Percentiles rank a stretch among this genome's conserved stretches.
Evolutionary conservation across 1,140 invertebrate genomes (phyloP).

Genomic region (Drosophila mojavensis): DNA sequence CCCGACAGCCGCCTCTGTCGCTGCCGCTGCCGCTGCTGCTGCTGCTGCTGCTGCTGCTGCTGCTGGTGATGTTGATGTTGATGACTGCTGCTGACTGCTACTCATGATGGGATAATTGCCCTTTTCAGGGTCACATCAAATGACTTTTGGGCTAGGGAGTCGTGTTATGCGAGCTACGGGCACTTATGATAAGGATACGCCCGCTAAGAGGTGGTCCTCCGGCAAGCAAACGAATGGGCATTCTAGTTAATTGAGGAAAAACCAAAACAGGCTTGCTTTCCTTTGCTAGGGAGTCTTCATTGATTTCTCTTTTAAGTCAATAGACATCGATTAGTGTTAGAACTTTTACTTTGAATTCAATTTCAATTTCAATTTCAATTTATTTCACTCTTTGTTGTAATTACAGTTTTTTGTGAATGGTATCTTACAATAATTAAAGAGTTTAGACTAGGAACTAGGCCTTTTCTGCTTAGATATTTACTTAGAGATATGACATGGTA

Average conservation of each 20-base stretch:
- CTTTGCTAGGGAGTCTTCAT: neutral
- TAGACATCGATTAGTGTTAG: too few species aligned
- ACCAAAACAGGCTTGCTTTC: neutral
- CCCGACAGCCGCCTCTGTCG: slow-evolving; percentile 9
- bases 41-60: slow-evolving; percentile 26
- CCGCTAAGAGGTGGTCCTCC: slow-evolving; percentile 47
- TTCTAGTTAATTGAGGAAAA: neutral
- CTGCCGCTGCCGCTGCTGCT: slow-evolving; percentile 19
- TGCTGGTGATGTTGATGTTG: slow-evolving; percentile 34
- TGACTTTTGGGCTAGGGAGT: slow-evolving; percentile 50
- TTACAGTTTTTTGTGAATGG: too few species aligned
- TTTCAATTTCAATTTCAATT: too few species aligned
- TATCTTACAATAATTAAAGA: too few species aligned
- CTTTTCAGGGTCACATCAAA: slow-evolving; percentile 61
- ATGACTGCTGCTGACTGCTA: slow-evolving; percentile 13
- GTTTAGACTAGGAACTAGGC: too few species aligned
- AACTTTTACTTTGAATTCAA: too few species aligned
- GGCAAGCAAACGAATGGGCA: neutral
- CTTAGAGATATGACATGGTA: too few species aligned
- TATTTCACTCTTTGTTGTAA: too few species aligned
- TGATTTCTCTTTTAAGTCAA: neutral
- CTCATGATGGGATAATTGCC: slow-evolving; percentile 65
- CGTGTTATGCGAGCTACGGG: slow-evolving; percentile 35
- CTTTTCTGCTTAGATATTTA: too few species aligned
- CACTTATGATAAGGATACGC: slow-evolving; percentile 52